Evolutionary conservation across 2,888 invertebrate genomes (phyloP).

Genomic region (Sisyra nigra): DNA sequence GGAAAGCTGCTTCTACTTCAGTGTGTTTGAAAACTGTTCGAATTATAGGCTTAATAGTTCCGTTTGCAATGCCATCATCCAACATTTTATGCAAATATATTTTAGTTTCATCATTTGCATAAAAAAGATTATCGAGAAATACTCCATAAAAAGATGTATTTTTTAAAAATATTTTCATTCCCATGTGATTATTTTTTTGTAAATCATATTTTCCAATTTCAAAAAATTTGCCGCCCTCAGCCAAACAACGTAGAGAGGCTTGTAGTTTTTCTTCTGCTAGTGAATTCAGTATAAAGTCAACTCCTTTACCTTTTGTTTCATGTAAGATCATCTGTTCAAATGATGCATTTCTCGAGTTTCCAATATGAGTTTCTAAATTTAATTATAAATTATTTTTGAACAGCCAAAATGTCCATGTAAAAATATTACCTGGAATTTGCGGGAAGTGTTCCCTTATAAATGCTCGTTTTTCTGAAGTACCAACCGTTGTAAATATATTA

Average conservation of each 20-base stretch:
- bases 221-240: conserved; percentile 33
- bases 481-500: conserved; percentile 43
- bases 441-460: conserved; percentile 28
- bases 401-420: too few species aligned
- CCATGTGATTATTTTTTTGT: conserved; percentile 29
- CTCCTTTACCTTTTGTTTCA: conserved; percentile 72
- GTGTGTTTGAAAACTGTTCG: conserved; percentile 29
- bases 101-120: conserved; percentile 14
- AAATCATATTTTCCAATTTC: conserved; percentile 51
- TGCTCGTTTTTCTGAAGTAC: conserved; percentile 33
- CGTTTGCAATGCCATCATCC: conserved; percentile 23
- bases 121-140: conserved; percentile 69
- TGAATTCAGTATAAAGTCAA: conserved; percentile 82
- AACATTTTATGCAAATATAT: conserved; percentile 20
- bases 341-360: conserved; percentile 70
- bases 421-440: conserved; percentile 4
- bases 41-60: conserved; percentile 34
- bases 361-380: conserved; percentile 47
- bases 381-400: too few species aligned
- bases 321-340: conserved; percentile 76
- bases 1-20: conserved; percentile 32
- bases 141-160: conserved; percentile 64
- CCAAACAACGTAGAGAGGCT: conserved; percentile 24
- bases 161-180: conserved; percentile 42
- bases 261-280: conserved; percentile 59